Conservation (phyloP, 2,888 invertebrate species). For the Agrochola lota region DNA sequence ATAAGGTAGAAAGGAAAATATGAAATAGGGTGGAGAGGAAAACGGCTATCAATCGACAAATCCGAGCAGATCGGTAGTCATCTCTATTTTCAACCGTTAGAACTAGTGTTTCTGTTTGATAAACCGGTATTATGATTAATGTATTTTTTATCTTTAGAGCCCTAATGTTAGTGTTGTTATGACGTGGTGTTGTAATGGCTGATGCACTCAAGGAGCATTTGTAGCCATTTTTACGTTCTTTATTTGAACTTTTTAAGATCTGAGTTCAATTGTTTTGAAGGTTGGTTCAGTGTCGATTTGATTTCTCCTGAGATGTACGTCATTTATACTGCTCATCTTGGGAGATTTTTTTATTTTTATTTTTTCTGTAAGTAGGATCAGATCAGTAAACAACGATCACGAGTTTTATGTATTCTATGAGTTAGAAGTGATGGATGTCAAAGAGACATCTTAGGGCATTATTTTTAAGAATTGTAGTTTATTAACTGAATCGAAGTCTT, state of each 20-base stretch:
- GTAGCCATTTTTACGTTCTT: not conserved
- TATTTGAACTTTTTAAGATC: not conserved
- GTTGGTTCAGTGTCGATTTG: not conserved
- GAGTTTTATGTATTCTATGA: not conserved
- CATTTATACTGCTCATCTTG: not conserved
- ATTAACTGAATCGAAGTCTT: not conserved
- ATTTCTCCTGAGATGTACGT: not conserved
- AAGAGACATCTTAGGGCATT: not conserved
- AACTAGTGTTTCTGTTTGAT: conserved; percentile 46
- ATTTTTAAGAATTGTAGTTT: not conserved
- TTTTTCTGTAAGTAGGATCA: too few species aligned
- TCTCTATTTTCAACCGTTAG: conserved; percentile 19
- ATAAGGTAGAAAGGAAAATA: not conserved
- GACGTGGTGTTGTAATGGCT: conserved; percentile 49
- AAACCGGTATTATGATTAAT: conserved; percentile 63
- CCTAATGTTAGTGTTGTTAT: conserved; percentile 60
- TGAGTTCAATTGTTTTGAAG: not conserved
- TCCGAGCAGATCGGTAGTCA: conserved; percentile 7
- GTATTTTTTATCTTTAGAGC: conserved; percentile 64
- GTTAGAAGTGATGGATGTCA: not conserved
- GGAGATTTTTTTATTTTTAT: too few species aligned
- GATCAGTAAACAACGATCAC: too few species aligned
- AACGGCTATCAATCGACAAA: not conserved
- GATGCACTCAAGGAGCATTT: conserved; percentile 1
- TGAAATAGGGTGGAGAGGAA: not conserved